Evolutionary conservation across 2,113 vertebrate species (phyloP), one percentile per base, ranked within the genome.

Genomic region (Dryoscopus gambensis): DNA sequence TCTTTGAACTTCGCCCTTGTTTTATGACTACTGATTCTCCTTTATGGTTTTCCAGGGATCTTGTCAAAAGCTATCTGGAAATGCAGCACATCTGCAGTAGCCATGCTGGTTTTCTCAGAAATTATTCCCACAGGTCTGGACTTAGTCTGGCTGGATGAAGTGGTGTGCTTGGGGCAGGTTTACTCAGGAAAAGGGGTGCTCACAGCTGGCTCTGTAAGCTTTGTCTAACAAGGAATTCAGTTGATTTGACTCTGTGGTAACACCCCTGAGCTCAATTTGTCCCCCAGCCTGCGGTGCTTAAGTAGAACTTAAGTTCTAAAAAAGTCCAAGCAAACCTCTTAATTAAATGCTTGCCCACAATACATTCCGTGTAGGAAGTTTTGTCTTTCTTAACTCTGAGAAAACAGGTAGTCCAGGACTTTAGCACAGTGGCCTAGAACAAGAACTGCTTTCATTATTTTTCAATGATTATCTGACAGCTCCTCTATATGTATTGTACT

Each of bases 21-120:
- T 94, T 95, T 93, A 88, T 90, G 84, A 95, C 83, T 94, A 86
- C 73, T 64, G 83, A 90, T 86, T 90, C n/a, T 87, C 44, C 64
- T 87, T 95, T 81, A 94, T 60, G 30, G 56, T 94, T 83, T 96
- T 87, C 77, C 84, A 93, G 87, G 49, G 79, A 89, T 92, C 75
- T 84, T 81, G 85, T 88, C 71, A 90, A 92, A 91, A 84, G 52
- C 56, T 81, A 67, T 64, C 31, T 88, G 76, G 83, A 95, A 95
- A 93, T 27, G n/a, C 53, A 92, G 74, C 60, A 79, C 62, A 81
- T 77, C 53, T 81, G 60, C 44, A 89, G 56, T 20, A 70, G 20
- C 15, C 64, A 69, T 25, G 20, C 3, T 92, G 31, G 75, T 89
- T 83, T 85, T 78, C 75, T 73, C 9, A 3, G 31, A 84, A 68